Evolutionary conservation across 2,797 vertebrate species (phyloP).

Genomic region (Chiloscyllium punctatum): DNA sequence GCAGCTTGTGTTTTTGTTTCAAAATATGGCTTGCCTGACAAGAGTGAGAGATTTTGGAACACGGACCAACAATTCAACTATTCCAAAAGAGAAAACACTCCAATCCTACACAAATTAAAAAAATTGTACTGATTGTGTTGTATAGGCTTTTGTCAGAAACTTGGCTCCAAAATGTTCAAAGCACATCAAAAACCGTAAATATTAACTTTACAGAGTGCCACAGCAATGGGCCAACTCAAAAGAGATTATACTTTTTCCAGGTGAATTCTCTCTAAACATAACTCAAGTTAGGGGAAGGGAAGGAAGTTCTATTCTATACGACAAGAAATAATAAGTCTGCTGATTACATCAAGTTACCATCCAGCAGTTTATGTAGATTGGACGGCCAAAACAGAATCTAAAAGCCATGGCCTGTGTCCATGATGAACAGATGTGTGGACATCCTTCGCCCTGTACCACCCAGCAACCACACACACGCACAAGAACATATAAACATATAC

Average conservation of each 20-base stretch:
- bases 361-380: background rate
- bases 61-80: background rate
- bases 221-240: background rate
- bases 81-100: background rate
- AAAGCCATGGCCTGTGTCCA: background rate
- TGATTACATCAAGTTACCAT: background rate
- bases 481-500: too few species aligned
- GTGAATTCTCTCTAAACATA: background rate
- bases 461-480: background rate
- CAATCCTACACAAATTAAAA: background rate
- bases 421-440: background rate
- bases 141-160: background rate
- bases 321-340: background rate
- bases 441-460: background rate
- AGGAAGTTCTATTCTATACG: too few species aligned
- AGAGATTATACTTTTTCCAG: background rate
- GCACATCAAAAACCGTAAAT: background rate
- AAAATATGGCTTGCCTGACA: background rate
- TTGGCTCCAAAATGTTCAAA: background rate
- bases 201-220: slow-evolving; percentile 16
- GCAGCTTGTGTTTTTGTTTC: too few species aligned
- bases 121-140: too few species aligned
- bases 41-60: background rate
- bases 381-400: background rate
- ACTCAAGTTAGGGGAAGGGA: too few species aligned